Evolutionary conservation across 2,113 vertebrate genomes (phyloP).

Genomic region (Neogale vison): DNA sequence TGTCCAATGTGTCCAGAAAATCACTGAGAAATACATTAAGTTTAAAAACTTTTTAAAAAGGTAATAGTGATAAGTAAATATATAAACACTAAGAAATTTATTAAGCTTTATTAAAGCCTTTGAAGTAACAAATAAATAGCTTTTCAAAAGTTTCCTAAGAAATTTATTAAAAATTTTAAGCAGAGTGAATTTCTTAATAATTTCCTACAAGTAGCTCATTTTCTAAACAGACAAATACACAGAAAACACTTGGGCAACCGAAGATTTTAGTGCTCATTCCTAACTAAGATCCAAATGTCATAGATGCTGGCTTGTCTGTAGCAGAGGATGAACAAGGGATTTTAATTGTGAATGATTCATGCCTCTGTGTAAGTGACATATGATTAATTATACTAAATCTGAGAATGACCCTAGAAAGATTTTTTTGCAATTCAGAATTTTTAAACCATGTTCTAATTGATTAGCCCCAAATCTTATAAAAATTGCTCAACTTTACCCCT

Average conservation of each 20-base stretch:
- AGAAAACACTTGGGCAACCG: background rate
- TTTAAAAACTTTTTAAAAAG: background rate
- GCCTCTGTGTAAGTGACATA: background rate
- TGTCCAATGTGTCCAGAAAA: background rate
- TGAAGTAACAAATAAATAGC: background rate
- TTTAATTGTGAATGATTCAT: background rate
- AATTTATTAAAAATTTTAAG: background rate
- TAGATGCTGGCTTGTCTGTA: background rate
- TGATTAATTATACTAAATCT: background rate
- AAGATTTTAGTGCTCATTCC: background rate
- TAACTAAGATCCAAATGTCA: accelerated
- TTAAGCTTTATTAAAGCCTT: background rate
- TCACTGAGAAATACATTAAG: background rate
- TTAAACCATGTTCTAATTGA: background rate
- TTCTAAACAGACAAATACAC: background rate
- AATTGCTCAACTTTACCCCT: background rate
- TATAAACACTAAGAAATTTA: background rate
- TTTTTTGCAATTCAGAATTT: background rate
- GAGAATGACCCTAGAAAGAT: background rate
- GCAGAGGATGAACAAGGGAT: background rate
- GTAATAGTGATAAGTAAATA: background rate
- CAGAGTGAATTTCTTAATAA: background rate
- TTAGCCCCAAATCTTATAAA: background rate
- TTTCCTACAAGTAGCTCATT: background rate
- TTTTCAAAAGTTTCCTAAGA: background rate